Evolutionary conservation across 1,140 invertebrate species (phyloP), one percentile per base, ranked within the genome.

Genomic region (Lepidurus couesii): DNA sequence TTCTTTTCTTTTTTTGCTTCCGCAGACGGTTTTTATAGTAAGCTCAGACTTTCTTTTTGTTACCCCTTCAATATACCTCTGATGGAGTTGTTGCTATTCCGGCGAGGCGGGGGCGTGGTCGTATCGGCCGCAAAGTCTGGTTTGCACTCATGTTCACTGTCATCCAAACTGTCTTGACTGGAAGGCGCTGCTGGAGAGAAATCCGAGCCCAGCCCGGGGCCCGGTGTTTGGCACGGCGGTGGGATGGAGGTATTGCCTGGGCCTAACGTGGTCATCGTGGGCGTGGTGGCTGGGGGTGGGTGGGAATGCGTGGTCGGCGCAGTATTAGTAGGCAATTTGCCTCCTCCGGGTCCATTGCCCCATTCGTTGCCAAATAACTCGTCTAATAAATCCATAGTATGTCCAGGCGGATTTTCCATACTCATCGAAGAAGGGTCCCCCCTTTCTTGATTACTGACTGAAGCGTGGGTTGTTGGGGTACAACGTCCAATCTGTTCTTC

Each of bases 381-480:
- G 74, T 80, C 79, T 7, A 80, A 44, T 74, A 80, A 78, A 78
- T 80, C 79, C 79, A 80, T 80, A 42, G 79, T 79, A 77, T 80
- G 79, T 44, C 26, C 73, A 44, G 34, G 77, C 77, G 65, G 53
- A 4, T 65, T 65, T 16, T 65, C 53, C 53, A 65, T 65, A 10
- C 45, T 47, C 16, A 10, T 47, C 53, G 53, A n/a, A 13, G 53
- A 65, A n/a, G 53, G 21, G 13, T 65, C 53, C n/a, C 4, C 53
- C 53, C 13, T 65, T 65, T 65, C 53, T 65, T 65, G 53, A 65
- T 65, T 65, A 7, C 53, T 65, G 7, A 21, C 16, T n/a, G 53
- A 65, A 65, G 53, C 53, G 53, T 65, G 53, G 53, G 53, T 9
- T 11, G 45, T 16, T 47, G 45, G 45, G 21, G 53, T 65, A 65